A percentile compares a stretch with the other conserved stretches of the same genome.
These are phyloP conservation scores for Stegophylla sp. DNA, from an alignment of 2,888 invertebrate genomes.

Conservation along the genomic window DNA sequence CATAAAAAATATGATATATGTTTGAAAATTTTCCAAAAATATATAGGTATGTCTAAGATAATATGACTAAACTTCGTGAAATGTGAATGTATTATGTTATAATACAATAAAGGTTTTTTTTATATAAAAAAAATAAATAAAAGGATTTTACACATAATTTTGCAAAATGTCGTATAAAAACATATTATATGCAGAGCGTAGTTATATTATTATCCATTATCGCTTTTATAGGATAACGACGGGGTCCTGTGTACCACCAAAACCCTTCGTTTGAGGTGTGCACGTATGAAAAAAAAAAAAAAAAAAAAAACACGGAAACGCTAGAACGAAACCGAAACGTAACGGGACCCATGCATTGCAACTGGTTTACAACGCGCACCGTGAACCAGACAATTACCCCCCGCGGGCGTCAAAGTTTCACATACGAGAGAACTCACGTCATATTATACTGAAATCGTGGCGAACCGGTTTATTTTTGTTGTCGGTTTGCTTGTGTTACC, in stretches of 20 bases:
- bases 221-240: not conserved
- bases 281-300: not conserved
- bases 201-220: not conserved
- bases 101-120: not conserved
- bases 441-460: constrained; percentile 14
- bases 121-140: not conserved
- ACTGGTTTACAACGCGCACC: constrained; percentile 42
- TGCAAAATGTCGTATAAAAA: not conserved
- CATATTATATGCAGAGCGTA: not conserved
- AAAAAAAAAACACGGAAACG: constrained; percentile 23
- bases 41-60: not conserved
- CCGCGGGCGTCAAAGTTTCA: constrained; percentile 38
- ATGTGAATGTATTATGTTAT: not conserved
- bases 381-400: constrained; percentile 46
- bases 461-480: constrained; percentile 54
- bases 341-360: constrained; percentile 40
- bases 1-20: not conserved
- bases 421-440: not conserved
- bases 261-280: not conserved
- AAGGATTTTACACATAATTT: no score
- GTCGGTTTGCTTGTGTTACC: constrained; percentile 1
- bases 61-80: not conserved
- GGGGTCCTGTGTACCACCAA: not conserved
- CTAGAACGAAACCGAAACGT: constrained; percentile 20
- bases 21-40: not conserved